Evolutionary conservation across 1,140 invertebrate genomes (phyloP).

Genomic region (Potamilus streckersoni): DNA sequence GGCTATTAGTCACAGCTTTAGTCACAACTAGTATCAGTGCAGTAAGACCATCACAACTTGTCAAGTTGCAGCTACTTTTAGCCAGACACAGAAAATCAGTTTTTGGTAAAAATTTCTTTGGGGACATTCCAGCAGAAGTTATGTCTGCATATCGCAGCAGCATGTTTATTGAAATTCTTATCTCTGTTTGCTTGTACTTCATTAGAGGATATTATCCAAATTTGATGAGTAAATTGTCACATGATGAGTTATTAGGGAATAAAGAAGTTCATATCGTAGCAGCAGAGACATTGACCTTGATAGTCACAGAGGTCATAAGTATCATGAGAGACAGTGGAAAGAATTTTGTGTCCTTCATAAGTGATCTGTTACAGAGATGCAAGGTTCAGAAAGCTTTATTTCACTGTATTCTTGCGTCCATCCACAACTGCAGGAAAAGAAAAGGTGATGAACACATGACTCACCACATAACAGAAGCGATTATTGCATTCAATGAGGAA

Average conservation of each 20-base stretch:
- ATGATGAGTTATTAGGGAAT: conserved; percentile 83
- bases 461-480: conserved; percentile 84
- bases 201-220: conserved; percentile 86
- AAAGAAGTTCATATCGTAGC: conserved; percentile 79
- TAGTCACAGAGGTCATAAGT: conserved; percentile 82
- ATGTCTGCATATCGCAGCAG: conserved; percentile 74
- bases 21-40: conserved; percentile 78
- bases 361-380: conserved; percentile 83
- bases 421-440: conserved; percentile 73
- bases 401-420: conserved; percentile 85
- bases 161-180: conserved; percentile 87
- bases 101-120: conserved; percentile 83
- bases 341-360: conserved; percentile 85
- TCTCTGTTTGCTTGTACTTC: conserved; percentile 84
- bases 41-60: conserved; percentile 67
- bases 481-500: conserved; percentile 84
- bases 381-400: conserved; percentile 91
- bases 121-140: conserved; percentile 73
- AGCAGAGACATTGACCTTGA: conserved; percentile 82
- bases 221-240: conserved; percentile 75
- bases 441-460: conserved; percentile 26
- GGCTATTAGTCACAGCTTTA: conserved; percentile 79
- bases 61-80: conserved; percentile 75
- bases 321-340: conserved; percentile 86
- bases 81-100: conserved; percentile 85